Conservation (phyloP, 2,797 vertebrate genomes). For the Nothura maculosa region DNA sequence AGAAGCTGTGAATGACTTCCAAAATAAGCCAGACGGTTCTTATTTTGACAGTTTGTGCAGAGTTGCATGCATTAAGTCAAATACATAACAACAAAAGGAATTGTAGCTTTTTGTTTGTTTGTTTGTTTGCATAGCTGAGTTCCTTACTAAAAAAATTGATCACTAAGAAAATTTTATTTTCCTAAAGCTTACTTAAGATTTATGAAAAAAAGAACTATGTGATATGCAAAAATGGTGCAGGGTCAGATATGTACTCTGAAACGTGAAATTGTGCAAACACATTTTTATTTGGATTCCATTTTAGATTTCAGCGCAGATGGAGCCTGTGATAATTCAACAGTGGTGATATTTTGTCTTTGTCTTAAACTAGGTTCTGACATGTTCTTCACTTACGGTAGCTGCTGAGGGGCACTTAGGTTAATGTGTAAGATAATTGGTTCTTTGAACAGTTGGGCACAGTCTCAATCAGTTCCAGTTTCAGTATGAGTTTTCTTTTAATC, state of each 20-base stretch:
- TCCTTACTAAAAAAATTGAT: background rate
- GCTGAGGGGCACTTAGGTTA: constrained; percentile 55
- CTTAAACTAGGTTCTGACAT: constrained; percentile 26
- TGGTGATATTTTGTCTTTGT: constrained; percentile 34
- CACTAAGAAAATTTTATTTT: background rate
- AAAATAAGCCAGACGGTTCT: background rate
- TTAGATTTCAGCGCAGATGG: constrained; percentile 48
- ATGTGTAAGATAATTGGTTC: constrained; percentile 54
- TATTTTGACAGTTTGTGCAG: background rate
- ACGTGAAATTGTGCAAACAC: constrained; percentile 22
- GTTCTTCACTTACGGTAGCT: constrained; percentile 14
- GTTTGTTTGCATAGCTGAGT: background rate
- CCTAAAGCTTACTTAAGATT: background rate
- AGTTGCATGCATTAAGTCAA: background rate
- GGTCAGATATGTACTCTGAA: background rate
- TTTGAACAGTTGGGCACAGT: constrained; percentile 36
- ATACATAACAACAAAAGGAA: background rate
- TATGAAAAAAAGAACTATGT: background rate
- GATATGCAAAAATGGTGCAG: background rate
- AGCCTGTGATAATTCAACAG: constrained; percentile 34
- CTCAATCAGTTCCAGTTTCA: constrained; percentile 42
- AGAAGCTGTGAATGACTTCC: background rate
- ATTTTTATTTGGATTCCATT: constrained; percentile 35
- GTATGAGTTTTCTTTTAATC: constrained; percentile 55
- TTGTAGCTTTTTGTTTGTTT: background rate